Percentiles rank a stretch among this genome's conserved stretches.
Evolutionary conservation across 2,888 invertebrate species (phyloP).

Genomic region (Apotomis turbidana): DNA sequence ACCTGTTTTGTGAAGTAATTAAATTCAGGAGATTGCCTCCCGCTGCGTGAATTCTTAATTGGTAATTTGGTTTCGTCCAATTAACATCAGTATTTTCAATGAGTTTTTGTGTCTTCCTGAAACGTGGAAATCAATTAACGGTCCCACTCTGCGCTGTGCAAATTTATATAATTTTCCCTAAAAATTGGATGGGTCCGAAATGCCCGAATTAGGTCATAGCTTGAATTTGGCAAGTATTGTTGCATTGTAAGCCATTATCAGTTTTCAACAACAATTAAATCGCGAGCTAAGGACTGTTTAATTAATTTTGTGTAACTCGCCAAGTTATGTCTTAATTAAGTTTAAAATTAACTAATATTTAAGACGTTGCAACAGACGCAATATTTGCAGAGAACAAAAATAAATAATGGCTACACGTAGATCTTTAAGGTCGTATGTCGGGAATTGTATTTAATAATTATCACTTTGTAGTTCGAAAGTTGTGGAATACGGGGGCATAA

Average conservation of each 20-base stretch:
- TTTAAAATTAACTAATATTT: constrained; percentile 8
- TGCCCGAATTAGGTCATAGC: constrained; percentile 7
- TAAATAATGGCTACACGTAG: background rate
- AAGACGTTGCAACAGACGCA: background rate
- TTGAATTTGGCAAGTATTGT: constrained; percentile 17
- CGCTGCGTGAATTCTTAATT: constrained; percentile 48
- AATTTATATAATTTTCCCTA: constrained; percentile 14
- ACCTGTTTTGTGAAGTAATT: constrained; percentile 30
- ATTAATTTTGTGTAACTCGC: constrained; percentile 12
- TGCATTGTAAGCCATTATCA: constrained; percentile 4
- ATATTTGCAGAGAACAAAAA: background rate
- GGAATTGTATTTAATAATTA: too few relatives aligned
- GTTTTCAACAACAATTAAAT: background rate
- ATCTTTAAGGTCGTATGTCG: too few relatives aligned
- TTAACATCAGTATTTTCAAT: constrained; percentile 51
- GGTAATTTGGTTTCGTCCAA: constrained; percentile 58
- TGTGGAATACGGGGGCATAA: too few relatives aligned
- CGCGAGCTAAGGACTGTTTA: background rate
- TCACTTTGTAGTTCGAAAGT: too few relatives aligned
- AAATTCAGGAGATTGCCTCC: constrained; percentile 31
- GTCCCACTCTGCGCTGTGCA: constrained; percentile 13
- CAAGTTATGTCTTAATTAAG: constrained; percentile 17
- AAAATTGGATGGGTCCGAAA: background rate
- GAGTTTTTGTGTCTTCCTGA: constrained; percentile 26
- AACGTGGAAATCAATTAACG: constrained; percentile 30